These are phyloP conservation scores for Leptodirus hochenwartii DNA, from an alignment of 2,888 invertebrate genomes.

Conservation along the genomic window DNA sequence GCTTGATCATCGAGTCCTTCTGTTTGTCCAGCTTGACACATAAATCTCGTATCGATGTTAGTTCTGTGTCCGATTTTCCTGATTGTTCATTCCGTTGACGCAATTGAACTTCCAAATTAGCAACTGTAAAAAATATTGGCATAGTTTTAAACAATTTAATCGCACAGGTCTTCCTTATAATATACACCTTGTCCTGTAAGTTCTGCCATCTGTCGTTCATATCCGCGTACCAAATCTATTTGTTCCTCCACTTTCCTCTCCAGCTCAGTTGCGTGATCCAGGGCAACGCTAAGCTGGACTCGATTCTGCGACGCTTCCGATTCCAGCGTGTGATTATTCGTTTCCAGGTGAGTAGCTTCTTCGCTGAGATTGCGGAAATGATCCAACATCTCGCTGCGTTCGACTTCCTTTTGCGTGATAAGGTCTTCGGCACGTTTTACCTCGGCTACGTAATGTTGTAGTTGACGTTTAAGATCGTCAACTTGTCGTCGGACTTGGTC, in stretches of 20 bases:
- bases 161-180: constrained; percentile 17
- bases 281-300: constrained; percentile 32
- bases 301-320: constrained; percentile 55
- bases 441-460: constrained; percentile 68
- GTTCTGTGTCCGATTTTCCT: constrained; percentile 39
- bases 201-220: constrained; percentile 41
- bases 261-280: constrained; percentile 39
- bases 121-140: no score
- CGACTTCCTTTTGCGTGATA: constrained; percentile 55
- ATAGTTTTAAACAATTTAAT: constrained; percentile 18
- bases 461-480: constrained; percentile 51
- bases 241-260: constrained; percentile 42
- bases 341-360: constrained; percentile 60
- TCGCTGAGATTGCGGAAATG: constrained; percentile 59
- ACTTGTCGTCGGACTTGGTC: constrained; percentile 52
- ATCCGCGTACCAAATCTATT: constrained; percentile 32
- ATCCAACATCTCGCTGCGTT: constrained; percentile 62
- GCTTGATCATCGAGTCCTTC: constrained; percentile 41
- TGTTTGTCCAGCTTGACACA: constrained; percentile 46
- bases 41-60: constrained; percentile 37
- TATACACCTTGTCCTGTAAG: no score
- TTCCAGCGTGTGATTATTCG: constrained; percentile 62
- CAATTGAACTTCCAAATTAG: constrained; percentile 45
- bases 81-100: constrained; percentile 38
- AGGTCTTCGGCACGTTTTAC: constrained; percentile 63